Evolutionary conservation across 2,888 invertebrate genomes (phyloP).

Genomic region (Sepioteuthis lessoniana): DNA sequence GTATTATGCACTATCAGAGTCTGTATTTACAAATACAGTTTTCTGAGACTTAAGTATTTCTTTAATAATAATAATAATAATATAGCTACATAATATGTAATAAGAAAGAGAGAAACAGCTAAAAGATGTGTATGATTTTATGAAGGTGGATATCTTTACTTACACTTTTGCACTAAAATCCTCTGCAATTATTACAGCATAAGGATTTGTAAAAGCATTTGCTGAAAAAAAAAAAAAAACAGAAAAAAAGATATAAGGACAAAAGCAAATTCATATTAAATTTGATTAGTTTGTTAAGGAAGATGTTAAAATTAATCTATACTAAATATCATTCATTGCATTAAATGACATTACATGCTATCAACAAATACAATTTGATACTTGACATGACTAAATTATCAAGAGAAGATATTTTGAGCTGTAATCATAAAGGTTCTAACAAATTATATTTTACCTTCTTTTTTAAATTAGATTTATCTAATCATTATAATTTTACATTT

Average conservation of each 20-base stretch:
- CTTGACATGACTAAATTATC: neutral
- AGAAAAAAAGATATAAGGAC: no score
- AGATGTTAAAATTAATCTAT: neutral
- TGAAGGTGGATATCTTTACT: neutral
- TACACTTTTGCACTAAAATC: slow-evolving; percentile 77
- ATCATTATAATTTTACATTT: no score
- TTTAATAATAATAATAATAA: neutral
- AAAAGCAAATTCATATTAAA: no score
- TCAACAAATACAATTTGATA: no score
- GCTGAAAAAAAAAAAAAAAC: slow-evolving; percentile 54
- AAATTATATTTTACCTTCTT: no score
- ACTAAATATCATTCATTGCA: neutral
- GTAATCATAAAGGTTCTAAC: no score
- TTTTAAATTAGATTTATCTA: no score
- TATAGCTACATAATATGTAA: neutral
- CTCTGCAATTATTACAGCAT: slow-evolving; percentile 84
- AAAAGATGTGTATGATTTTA: neutral
- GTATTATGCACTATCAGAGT: neutral
- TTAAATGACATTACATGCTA: no score
- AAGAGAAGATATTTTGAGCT: neutral
- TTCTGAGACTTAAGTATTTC: neutral
- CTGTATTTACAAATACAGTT: neutral
- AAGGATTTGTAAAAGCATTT: slow-evolving; percentile 82
- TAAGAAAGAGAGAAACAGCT: neutral
- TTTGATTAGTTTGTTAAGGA: neutral